Evolutionary conservation across 2,113 vertebrate species (phyloP).

Genomic region (Malurus elegans): DNA sequence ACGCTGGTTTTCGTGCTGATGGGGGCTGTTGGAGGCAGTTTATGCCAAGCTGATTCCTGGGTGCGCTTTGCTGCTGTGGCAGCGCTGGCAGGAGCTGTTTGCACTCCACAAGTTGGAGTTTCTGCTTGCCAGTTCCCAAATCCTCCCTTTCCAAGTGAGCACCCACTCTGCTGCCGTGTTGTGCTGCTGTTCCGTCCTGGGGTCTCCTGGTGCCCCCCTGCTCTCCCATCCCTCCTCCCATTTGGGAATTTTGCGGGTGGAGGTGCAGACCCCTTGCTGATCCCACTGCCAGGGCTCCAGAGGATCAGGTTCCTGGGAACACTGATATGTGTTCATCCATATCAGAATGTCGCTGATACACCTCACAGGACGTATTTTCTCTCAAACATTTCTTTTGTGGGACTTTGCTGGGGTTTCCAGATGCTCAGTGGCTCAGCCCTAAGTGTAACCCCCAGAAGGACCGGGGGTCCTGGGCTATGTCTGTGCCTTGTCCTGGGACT

Average conservation of each 20-base stretch:
- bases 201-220: rapidly evolving
- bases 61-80: not conserved
- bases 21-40: not conserved
- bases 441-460: not conserved
- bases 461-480: not conserved
- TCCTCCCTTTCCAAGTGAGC: not conserved
- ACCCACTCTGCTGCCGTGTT: rapidly evolving
- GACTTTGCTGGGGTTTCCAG: not conserved
- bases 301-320: not conserved
- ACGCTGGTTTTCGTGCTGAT: not conserved
- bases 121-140: not conserved
- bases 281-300: not conserved
- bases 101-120: not conserved
- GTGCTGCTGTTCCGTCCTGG: not conserved
- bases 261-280: not conserved
- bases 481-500: not conserved
- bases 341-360: not conserved
- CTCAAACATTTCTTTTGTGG: not conserved
- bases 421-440: not conserved
- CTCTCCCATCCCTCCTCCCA: rapidly evolving
- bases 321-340: no score
- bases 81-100: not conserved
- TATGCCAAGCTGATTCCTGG: not conserved
- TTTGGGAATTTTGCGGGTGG: not conserved
- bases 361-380: not conserved